Evolutionary conservation across 2,797 vertebrate species (phyloP).

Genomic region (Notamacropus eugenii): DNA sequence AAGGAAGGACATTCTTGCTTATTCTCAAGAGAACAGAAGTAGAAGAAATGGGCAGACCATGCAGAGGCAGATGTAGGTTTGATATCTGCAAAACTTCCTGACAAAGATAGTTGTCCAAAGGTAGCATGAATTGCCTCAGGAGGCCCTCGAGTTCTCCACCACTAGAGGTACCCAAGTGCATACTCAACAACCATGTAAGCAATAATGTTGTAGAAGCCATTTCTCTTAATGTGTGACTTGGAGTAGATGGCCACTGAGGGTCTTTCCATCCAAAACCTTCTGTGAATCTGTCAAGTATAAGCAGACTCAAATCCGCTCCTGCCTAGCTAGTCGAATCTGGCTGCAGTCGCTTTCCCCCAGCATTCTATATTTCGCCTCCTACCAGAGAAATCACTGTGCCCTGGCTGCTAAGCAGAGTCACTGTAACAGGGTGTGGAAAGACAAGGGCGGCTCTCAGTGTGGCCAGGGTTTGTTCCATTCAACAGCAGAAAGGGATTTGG

Average conservation of each 20-base stretch:
- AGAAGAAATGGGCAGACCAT: background rate
- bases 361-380: background rate
- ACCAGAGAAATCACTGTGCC: too few relatives aligned
- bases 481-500: background rate
- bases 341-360: background rate
- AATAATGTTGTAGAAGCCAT: background rate
- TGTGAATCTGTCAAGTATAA: background rate
- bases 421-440: background rate
- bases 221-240: background rate
- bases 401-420: background rate
- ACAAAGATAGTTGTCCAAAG: background rate
- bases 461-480: background rate
- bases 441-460: background rate
- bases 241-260: background rate
- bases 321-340: background rate
- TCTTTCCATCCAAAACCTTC: background rate
- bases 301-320: background rate
- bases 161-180: background rate
- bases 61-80: background rate
- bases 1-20: background rate
- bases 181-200: background rate
- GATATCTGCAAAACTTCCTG: background rate
- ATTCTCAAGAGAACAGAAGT: background rate
- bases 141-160: background rate
- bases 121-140: background rate